Conservation (phyloP, 2,888 invertebrate species). For the Notocelia uddmanniana region DNA sequence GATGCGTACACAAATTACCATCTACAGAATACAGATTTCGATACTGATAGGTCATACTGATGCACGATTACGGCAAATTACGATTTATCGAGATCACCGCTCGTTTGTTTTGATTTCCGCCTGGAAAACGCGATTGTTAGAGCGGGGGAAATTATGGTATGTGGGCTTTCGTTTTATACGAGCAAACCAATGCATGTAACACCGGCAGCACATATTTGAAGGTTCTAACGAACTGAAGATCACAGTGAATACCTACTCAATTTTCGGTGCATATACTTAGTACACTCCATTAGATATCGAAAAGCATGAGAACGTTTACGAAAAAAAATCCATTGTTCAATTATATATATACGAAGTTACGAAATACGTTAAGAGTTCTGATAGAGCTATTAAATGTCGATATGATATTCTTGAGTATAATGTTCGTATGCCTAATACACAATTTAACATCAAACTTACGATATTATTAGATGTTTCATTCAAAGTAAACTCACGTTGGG, state of each 20-base stretch:
- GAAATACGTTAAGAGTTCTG: conserved; percentile 4
- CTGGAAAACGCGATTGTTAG: conserved; percentile 61
- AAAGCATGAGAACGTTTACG: too few species aligned
- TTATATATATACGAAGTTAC: too few species aligned
- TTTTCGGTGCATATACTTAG: background rate
- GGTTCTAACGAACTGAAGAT: background rate
- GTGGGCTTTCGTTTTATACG: conserved; percentile 49
- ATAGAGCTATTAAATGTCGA: too few species aligned
- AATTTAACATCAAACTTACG: conserved; percentile 42
- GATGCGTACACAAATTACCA: conserved; percentile 55
- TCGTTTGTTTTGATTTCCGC: conserved; percentile 60
- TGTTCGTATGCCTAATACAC: background rate
- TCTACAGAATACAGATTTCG: conserved; percentile 61
- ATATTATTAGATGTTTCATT: conserved; percentile 45
- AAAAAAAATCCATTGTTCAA: too few species aligned
- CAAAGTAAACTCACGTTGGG: conserved; percentile 45
- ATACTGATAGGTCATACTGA: conserved; percentile 50
- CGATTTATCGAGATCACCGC: conserved; percentile 65
- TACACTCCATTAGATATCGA: too few species aligned
- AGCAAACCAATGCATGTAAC: conserved; percentile 15
- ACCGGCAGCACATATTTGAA: background rate
- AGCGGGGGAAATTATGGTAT: conserved; percentile 59
- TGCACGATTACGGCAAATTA: conserved; percentile 70
- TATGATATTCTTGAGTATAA: conserved; percentile 1
- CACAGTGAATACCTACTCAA: background rate